Evolutionary conservation across 2,888 invertebrate species (phyloP), one percentile per base, ranked within the genome.

Genomic region (Rhorus exstirpatorius): DNA sequence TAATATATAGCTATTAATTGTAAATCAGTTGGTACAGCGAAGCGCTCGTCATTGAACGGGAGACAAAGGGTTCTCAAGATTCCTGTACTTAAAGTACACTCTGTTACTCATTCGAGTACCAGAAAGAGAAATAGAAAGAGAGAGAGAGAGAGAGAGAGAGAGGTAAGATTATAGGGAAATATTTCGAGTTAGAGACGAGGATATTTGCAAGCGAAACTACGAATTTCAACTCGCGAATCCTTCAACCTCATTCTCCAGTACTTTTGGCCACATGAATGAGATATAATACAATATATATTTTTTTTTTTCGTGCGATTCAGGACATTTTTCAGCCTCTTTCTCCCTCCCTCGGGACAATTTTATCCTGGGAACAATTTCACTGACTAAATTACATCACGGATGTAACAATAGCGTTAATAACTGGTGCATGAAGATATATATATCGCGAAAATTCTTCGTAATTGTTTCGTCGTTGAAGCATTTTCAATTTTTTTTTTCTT

Each of bases 81-180:
- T 53, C 41, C 8, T 14, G 35, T 17, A 53, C 24, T 68, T 53
- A 7, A 68, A 38, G 24, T 53, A 38, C 38, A 38, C 38, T 68
- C 35, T 68, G 53, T 53, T 68, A 68, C 68, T 41, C 14, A 10
- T 21, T 24, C 38, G 49, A 49, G 49, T 38, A 7, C 21, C 38
- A 72, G 58, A 65, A 65, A 35, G 75, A 60, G 58, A 24, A 38
- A 44, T 46, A 75, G 70, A 41, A 41, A 46, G 74, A 31, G 61
- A 61, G 53, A 31, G 49, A 55, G 58, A 79, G 53, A 41, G 65
- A 53, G 72, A 38, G 53, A 51, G 41, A 55, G 68, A 79, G 77
- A 72, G 79, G n/a, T n/a, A n/a, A 63, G 60, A 61, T 6, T 38
- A 76, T 63, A 75, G 72, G 71, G 71, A 82, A 83, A 84, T 31